These are phyloP conservation scores for Syngnathoides biaculeatus DNA, from an alignment of 2,113 vertebrate species.

Conservation along the genomic window DNA sequence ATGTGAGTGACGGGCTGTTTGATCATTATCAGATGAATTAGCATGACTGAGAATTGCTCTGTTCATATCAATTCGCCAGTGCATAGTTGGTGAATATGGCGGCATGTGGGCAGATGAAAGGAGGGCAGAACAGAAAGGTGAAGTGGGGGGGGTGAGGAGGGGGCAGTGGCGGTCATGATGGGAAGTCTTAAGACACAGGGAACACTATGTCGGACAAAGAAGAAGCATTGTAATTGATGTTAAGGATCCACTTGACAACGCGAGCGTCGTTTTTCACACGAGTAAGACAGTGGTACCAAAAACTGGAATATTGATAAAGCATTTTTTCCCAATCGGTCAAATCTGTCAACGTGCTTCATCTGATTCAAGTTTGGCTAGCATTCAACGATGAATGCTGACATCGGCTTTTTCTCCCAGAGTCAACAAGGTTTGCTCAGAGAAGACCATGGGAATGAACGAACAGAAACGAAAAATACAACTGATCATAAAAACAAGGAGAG, in stretches of 20 bases:
- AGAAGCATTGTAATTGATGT: constrained; percentile 8
- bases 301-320: too few relatives aligned
- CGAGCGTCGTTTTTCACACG: not conserved
- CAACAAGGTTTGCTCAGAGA: too few relatives aligned
- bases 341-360: too few relatives aligned
- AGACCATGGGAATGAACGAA: too few relatives aligned
- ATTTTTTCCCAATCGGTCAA: too few relatives aligned
- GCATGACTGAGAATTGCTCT: constrained; percentile 71
- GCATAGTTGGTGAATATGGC: constrained; percentile 58
- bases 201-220: constrained; percentile 32
- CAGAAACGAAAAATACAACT: too few relatives aligned
- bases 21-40: constrained; percentile 75
- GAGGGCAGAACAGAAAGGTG: constrained; percentile 49
- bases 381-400: too few relatives aligned
- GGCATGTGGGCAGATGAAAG: constrained; percentile 59
- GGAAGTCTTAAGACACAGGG: constrained; percentile 55
- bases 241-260: constrained; percentile 13
- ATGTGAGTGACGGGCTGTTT: constrained; percentile 63
- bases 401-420: too few relatives aligned
- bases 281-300: too few relatives aligned
- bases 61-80: constrained; percentile 65
- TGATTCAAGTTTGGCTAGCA: too few relatives aligned
- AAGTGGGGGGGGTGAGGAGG: constrained; percentile 40
- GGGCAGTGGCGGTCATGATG: constrained; percentile 61
- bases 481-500: too few relatives aligned